These are phyloP conservation scores for Drosophila pectinifera DNA, from an alignment of 1,140 invertebrate genomes.

Conservation along the genomic window DNA sequence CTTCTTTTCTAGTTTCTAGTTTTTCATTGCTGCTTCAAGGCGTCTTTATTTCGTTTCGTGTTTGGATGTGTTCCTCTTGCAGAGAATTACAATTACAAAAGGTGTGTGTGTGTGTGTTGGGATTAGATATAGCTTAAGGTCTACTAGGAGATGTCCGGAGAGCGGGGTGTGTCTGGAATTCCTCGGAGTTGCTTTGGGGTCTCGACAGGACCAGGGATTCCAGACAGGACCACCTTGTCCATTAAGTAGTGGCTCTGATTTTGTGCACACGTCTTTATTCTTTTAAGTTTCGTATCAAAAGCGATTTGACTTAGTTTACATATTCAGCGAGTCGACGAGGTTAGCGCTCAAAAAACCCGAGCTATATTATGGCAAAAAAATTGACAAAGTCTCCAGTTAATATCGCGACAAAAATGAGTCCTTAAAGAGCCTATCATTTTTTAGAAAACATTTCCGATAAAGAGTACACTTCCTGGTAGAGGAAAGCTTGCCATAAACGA, in stretches of 20 bases:
- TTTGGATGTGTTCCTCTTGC: slow-evolving; percentile 15
- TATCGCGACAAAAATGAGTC: slow-evolving; percentile 9
- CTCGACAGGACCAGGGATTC: too few relatives aligned
- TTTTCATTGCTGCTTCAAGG: slow-evolving; percentile 32
- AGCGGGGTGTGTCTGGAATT: too few relatives aligned
- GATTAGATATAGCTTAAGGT: slow-evolving; percentile 5
- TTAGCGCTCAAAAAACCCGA: slow-evolving; percentile 26
- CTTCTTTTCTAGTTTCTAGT: not conserved
- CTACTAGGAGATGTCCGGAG: not conserved
- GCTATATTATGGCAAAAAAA: slow-evolving; percentile 31
- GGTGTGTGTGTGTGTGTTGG: slow-evolving; percentile 9
- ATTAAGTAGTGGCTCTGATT: slow-evolving; percentile 11
- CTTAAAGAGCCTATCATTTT: too few relatives aligned
- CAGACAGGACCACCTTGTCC: not conserved
- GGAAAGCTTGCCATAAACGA: too few relatives aligned
- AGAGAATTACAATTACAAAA: slow-evolving; percentile 34
- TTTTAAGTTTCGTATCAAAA: slow-evolving; percentile 8
- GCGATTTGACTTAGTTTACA: not conserved
- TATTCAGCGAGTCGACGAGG: not conserved
- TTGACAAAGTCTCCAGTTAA: slow-evolving; percentile 29
- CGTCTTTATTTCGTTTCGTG: slow-evolving; percentile 73
- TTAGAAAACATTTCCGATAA: too few relatives aligned
- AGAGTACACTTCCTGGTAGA: too few relatives aligned
- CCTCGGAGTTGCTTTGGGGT: too few relatives aligned
- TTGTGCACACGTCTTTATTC: slow-evolving; percentile 14